Conservation (phyloP, 2,888 invertebrate species). For the Embidobia sp. region DNA sequence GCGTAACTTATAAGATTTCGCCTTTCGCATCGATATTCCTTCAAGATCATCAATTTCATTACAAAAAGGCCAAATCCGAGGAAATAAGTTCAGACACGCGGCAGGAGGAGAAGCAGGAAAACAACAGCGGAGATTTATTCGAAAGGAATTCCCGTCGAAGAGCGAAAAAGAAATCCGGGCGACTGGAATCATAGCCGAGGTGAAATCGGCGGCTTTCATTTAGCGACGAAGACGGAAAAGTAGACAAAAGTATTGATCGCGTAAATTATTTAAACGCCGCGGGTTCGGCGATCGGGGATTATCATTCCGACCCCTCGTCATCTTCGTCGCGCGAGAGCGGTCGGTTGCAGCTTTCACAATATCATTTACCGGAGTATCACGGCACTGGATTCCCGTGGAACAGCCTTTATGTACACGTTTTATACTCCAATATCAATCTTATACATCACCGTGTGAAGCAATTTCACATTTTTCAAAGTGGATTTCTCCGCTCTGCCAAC, state of each 20-base stretch:
- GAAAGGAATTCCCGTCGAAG: no score
- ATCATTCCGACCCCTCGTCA: slow-evolving; percentile 70
- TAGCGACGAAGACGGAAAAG: slow-evolving; percentile 30
- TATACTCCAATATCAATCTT: slow-evolving; percentile 50
- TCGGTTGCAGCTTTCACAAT: slow-evolving; percentile 18
- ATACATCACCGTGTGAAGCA: slow-evolving; percentile 30
- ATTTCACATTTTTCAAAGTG: slow-evolving; percentile 44
- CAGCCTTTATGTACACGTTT: slow-evolving; percentile 47
- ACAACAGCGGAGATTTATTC: no score
- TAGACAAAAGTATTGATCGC: slow-evolving; percentile 55
- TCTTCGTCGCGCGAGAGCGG: slow-evolving; percentile 22
- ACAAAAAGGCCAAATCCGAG: no score
- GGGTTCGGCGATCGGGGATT: slow-evolving; percentile 54
- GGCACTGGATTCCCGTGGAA: slow-evolving; percentile 15
- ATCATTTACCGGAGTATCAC: slow-evolving; percentile 36
- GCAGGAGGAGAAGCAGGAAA: no score
- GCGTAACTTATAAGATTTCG: slow-evolving; percentile 4
- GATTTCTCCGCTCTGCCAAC: slow-evolving; percentile 13
- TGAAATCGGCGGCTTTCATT: neutral
- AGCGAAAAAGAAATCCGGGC: neutral
- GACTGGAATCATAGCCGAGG: no score
- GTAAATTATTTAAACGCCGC: slow-evolving; percentile 53
- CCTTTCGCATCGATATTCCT: slow-evolving; percentile 11
- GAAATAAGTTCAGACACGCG: no score
- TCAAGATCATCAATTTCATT: neutral